phyloP scores from a whole-genome alignment of 2,888 invertebrate species.

The Hyposoter didymator region DNA sequence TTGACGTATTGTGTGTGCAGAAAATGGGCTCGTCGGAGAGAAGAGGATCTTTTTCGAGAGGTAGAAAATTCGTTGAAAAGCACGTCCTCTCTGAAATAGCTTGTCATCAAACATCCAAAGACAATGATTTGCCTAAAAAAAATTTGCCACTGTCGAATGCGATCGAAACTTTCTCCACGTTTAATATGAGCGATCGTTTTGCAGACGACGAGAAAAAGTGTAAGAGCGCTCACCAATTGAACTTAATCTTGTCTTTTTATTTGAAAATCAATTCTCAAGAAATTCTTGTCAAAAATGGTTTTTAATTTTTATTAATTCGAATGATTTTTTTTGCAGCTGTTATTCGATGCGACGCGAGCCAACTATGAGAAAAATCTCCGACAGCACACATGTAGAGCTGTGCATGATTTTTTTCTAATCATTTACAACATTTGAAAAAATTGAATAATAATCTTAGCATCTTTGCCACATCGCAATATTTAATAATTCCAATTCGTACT shows the following conservation, averaged over 20 bases:
- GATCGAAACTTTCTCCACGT: background rate
- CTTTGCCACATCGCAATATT: background rate
- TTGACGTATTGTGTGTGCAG: constrained; percentile 37
- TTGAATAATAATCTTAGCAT: background rate
- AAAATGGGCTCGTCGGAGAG: constrained; percentile 53
- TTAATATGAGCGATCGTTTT: background rate
- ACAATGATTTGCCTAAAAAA: background rate
- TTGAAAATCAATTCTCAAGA: background rate
- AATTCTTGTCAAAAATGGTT: background rate
- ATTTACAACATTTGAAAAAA: background rate
- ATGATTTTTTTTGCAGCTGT: background rate
- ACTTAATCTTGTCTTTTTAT: background rate
- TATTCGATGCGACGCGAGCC: background rate
- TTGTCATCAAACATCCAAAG: background rate
- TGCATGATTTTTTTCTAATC: background rate
- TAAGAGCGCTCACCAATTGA: background rate
- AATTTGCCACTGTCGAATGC: background rate
- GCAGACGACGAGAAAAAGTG: constrained; percentile 4
- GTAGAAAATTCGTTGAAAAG: constrained; percentile 66
- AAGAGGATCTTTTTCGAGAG: constrained; percentile 38
- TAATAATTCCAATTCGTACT: background rate
- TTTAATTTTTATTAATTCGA: background rate
- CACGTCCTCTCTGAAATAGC: constrained; percentile 46
- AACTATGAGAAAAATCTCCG: background rate
- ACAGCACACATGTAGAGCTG: background rate